Base-by-base conservation (phyloP, 2,888 invertebrate genomes). In the Pyrrhia umbra region DNA sequence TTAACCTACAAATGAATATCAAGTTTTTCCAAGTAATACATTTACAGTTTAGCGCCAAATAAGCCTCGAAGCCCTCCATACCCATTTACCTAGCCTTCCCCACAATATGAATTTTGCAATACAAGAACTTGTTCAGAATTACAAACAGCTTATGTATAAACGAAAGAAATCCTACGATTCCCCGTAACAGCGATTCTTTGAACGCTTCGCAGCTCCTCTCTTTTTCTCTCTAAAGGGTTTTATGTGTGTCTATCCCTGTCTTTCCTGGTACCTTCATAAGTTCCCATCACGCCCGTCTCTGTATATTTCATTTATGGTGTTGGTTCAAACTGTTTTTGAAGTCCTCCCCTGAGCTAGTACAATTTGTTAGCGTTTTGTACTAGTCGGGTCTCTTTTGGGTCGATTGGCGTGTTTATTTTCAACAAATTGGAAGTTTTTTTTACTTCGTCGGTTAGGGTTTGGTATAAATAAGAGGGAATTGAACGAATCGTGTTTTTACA, bases 241-340 rank as follows among this genome's bases (percentile, higher is more conserved):
- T 40, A 30, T 62, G 9, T 77, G 58, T 58, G 2, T 42, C 54
- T 68, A 34, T 80, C 82, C 57, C 69, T 63, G 39, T 81, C 63
- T 25, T 18, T 51, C 49, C 37, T 46, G 52, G 34, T 61, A 63
- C 67, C 43, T 56, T 57, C 62, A 75, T 77, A 81, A 79, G 79
- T 79, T 73, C 70, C 67, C 76, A 79, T 79, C 70, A 76, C 68
- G 37, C 47, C 56, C 63, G 66, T 76, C 74, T 67, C 72, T 79
- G 81, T 82, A 82, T 82, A 84, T 85, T 81, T 84, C 83, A 82
- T 84, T 85, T 82, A 85, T 83, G 83, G 82, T 81, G 70, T 78
- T 57, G 74, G 77, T 79, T 62, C 71, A 80, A 84, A 85, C 81
- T 81, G 83, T 84, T 83, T 84, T 80, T 74, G 75, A 83, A 85